phyloP scores from a whole-genome alignment of 2,113 vertebrate species.

The Protomyctophum bolini region DNA sequence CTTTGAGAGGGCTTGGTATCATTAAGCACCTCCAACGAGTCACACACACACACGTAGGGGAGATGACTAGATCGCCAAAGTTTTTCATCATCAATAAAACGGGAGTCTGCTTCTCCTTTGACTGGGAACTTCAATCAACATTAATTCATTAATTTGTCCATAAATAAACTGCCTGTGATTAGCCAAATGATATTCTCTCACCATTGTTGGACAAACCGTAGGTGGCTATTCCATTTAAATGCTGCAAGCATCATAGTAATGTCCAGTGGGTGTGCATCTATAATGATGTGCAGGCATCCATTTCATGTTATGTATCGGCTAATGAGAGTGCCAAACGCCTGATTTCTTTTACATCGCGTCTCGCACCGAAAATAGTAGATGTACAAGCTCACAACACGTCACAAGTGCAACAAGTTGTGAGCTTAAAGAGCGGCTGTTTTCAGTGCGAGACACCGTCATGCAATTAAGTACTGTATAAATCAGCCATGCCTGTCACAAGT shows the following conservation, averaged over 20 bases:
- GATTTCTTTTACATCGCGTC: too few species aligned
- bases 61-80: conserved; percentile 58
- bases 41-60: conserved; percentile 50
- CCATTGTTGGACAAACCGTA: conserved; percentile 5
- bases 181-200: conserved; percentile 27
- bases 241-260: conserved; percentile 4
- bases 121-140: conserved; percentile 40
- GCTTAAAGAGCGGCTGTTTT: too few species aligned
- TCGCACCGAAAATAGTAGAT: too few species aligned
- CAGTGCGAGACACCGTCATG: not conserved
- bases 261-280: conserved; percentile 1
- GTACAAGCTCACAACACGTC: too few species aligned
- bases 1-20: conserved; percentile 65
- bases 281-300: conserved; percentile 33
- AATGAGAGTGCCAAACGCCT: conserved; percentile 12
- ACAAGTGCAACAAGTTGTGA: too few species aligned
- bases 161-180: conserved; percentile 53
- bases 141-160: conserved; percentile 53
- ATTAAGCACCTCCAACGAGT: conserved; percentile 68
- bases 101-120: conserved; percentile 38
- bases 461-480: too few species aligned
- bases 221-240: not conserved
- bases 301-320: conserved; percentile 40
- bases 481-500: conserved; percentile 47
- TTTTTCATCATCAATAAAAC: conserved; percentile 67